These are phyloP conservation scores for Noctua janthina DNA, from an alignment of 2,888 invertebrate genomes.

Conservation along the genomic window DNA sequence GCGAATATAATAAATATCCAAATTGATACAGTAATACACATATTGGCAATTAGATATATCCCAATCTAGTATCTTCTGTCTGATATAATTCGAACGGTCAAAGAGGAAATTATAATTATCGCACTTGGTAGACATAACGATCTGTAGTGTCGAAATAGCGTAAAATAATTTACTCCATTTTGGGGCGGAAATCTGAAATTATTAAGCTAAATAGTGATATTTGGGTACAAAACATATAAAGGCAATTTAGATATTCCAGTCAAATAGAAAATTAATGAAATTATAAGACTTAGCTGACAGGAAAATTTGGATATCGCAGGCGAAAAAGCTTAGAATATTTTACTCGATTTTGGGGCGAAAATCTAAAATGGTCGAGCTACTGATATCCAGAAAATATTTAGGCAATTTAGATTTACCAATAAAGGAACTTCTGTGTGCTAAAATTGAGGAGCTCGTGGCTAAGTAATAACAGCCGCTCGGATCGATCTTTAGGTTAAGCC, in stretches of 20 bases:
- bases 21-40: background rate
- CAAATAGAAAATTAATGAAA: background rate
- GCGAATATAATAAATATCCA: background rate
- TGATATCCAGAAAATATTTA: background rate
- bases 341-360: background rate
- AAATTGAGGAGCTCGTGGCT: no score
- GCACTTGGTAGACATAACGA: background rate
- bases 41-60: background rate
- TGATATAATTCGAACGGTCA: background rate
- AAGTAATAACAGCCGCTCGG: no score
- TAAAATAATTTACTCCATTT: background rate
- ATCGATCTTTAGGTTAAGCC: no score
- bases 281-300: background rate
- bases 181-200: background rate
- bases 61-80: background rate
- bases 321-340: slow-evolving; percentile 2
- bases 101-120: background rate
- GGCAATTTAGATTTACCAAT: background rate
- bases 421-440: background rate
- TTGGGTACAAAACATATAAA: background rate
- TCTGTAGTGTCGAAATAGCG: slow-evolving; percentile 5
- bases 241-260: background rate
- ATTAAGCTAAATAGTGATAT: background rate
- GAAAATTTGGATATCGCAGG: slow-evolving; percentile 8
- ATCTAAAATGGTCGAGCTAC: background rate